Evolutionary conservation across 2,888 invertebrate species (phyloP).

Genomic region (Euphydryas editha): DNA sequence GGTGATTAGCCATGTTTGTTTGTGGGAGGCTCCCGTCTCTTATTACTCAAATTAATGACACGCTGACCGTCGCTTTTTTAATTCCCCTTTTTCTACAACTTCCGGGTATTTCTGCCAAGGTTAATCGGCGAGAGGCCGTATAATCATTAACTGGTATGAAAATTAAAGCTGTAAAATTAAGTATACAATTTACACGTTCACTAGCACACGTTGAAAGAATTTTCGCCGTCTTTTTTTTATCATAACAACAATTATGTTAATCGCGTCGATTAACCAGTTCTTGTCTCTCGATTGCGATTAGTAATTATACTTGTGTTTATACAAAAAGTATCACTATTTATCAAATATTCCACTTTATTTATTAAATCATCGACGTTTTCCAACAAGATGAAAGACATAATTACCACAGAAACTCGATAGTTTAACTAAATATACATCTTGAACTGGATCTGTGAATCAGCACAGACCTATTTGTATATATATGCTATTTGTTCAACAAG

Average conservation of each 20-base stretch:
- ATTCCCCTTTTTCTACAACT: constrained; percentile 21
- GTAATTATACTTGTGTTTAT: constrained; percentile 13
- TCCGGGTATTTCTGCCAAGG: constrained; percentile 31
- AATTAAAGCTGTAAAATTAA: constrained; percentile 27
- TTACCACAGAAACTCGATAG: constrained; percentile 36
- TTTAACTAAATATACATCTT: constrained; percentile 35
- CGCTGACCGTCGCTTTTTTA: constrained; percentile 15
- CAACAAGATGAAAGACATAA: constrained; percentile 18
- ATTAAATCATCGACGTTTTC: neutral
- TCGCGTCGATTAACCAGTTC: constrained; percentile 26
- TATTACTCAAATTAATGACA: constrained; percentile 36
- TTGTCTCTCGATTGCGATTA: constrained; percentile 13
- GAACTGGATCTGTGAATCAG: constrained; percentile 38
- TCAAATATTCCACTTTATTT: neutral
- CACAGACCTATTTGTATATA: constrained; percentile 32
- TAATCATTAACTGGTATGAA: constrained; percentile 18
- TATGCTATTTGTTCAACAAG: constrained; percentile 35
- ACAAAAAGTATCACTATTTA: constrained; percentile 5
- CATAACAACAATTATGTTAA: constrained; percentile 28
- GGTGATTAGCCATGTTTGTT: constrained; percentile 36
- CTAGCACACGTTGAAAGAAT: constrained; percentile 17
- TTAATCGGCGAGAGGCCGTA: constrained; percentile 17
- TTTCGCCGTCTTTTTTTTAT: constrained; percentile 28
- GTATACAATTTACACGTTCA: constrained; percentile 26
- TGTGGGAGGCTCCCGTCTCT: constrained; percentile 32